Evolutionary conservation across 1,140 invertebrate genomes (phyloP).

Genomic region (Brachionus rotundiformis): DNA sequence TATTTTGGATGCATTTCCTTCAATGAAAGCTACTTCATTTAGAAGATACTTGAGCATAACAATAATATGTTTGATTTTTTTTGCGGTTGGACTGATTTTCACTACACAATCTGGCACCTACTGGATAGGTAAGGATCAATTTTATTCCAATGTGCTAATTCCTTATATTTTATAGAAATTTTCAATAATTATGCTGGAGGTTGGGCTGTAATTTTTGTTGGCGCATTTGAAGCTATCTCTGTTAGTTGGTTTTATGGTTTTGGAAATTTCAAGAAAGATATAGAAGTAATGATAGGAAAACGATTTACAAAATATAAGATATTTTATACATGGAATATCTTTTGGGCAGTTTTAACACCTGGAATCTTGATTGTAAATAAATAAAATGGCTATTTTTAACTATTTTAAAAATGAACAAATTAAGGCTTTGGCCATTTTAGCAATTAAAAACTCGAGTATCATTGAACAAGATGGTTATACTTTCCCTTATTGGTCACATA

Average conservation of each 20-base stretch:
- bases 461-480: slow-evolving; percentile 4
- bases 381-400: not conserved
- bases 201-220: slow-evolving; percentile 73
- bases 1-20: slow-evolving; percentile 72
- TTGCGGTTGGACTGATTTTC: slow-evolving; percentile 69
- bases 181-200: slow-evolving; percentile 75
- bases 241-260: slow-evolving; percentile 75
- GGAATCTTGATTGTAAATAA: slow-evolving; percentile 34
- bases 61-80: slow-evolving; percentile 68
- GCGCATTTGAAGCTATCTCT: slow-evolving; percentile 74
- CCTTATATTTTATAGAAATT: slow-evolving; percentile 73
- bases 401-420: too few species aligned
- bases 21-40: slow-evolving; percentile 65
- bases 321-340: slow-evolving; percentile 47
- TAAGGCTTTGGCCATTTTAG: slow-evolving; percentile 3
- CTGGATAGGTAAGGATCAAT: slow-evolving; percentile 5
- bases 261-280: slow-evolving; percentile 11
- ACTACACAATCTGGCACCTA: slow-evolving; percentile 16
- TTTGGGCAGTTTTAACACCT: slow-evolving; percentile 38
- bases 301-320: slow-evolving; percentile 17
- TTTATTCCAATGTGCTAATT: too few species aligned
- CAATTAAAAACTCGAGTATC: not conserved
- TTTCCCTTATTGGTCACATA: slow-evolving; percentile 44
- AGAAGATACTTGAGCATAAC: slow-evolving; percentile 66
- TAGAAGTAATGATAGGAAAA: slow-evolving; percentile 24